A percentile compares a stretch with the other conserved stretches of the same genome.
Conservation (phyloP, 2,113 vertebrate genomes). For the Aythya baeri region DNA sequence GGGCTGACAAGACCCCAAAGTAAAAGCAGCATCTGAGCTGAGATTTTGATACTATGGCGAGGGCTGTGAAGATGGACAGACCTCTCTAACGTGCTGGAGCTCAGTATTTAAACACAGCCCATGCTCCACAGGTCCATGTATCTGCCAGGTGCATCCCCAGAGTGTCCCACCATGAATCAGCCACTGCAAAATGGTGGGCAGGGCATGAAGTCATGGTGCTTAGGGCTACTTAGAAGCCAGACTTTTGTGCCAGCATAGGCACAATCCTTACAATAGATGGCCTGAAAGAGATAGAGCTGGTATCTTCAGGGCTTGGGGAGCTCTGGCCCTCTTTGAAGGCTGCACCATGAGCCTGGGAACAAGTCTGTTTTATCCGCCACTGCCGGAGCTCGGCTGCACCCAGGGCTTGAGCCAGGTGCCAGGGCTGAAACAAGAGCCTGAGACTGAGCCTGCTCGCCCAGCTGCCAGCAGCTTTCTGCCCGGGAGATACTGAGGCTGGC, state of each 20-base stretch:
- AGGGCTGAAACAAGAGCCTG: not conserved
- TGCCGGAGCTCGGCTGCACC: no score
- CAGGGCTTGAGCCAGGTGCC: fast-evolving
- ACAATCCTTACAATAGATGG: not conserved
- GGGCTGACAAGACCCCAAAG: not conserved
- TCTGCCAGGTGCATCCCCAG: not conserved
- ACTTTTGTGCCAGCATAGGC: not conserved
- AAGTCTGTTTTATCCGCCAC: no score
- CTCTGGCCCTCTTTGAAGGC: not conserved
- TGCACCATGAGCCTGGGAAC: not conserved
- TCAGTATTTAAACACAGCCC: not conserved
- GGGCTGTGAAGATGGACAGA: not conserved
- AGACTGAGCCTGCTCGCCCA: not conserved
- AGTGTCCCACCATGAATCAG: not conserved
- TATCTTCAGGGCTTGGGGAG: not conserved
- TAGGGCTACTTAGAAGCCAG: not conserved
- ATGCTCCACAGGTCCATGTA: not conserved
- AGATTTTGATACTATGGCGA: not conserved
- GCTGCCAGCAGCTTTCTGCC: not conserved
- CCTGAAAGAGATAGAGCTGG: not conserved
- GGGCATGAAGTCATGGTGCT: not conserved
- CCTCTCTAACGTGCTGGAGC: not conserved
- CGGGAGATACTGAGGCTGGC: not conserved
- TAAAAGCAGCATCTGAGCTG: not conserved
- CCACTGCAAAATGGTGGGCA: not conserved